Evolutionary conservation across 2,113 vertebrate species (phyloP).

Genomic region (Albula goreensis): DNA sequence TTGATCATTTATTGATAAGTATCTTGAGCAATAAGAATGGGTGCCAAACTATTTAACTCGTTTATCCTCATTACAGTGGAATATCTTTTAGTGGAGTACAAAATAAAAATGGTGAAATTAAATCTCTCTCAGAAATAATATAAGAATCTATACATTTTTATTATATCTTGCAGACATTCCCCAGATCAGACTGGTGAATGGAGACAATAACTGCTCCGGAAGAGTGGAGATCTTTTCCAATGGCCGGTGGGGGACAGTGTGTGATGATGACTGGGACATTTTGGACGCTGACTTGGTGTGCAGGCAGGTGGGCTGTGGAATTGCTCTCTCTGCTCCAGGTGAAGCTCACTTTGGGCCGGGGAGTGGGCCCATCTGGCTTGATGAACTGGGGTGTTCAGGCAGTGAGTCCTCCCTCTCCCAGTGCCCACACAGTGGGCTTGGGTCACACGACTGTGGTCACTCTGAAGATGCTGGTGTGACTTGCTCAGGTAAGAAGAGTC

Average conservation of each 20-base stretch:
- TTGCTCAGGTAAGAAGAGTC: conserved; percentile 3
- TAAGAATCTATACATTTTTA: too few species aligned
- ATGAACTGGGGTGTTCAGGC: conserved; percentile 40
- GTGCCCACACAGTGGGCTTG: conserved; percentile 42
- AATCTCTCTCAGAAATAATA: too few species aligned
- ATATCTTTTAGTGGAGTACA: too few species aligned
- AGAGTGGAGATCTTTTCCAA: conserved; percentile 46
- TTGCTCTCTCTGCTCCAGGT: conserved; percentile 25
- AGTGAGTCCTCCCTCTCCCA: conserved; percentile 35
- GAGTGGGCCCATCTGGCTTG: conserved; percentile 60
- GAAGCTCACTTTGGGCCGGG: conserved; percentile 41
- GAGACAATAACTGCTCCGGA: conserved; percentile 46
- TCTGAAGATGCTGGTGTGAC: conserved; percentile 25
- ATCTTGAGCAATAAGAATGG: too few species aligned
- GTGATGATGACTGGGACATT: conserved; percentile 48
- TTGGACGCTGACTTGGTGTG: conserved; percentile 46
- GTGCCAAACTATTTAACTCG: too few species aligned
- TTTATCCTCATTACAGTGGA: too few species aligned
- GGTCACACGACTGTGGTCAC: conserved; percentile 39
- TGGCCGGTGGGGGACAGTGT: conserved; percentile 52
- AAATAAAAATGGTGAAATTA: too few species aligned
- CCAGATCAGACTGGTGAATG: conserved; percentile 38
- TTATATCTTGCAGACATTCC: background rate
- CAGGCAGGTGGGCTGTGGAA: conserved; percentile 51
- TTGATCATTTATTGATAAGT: too few species aligned